These are phyloP conservation scores for Epizoanthus scotinus DNA, from an alignment of 92 coral and sea anemone species.

Conservation along the genomic window DNA sequence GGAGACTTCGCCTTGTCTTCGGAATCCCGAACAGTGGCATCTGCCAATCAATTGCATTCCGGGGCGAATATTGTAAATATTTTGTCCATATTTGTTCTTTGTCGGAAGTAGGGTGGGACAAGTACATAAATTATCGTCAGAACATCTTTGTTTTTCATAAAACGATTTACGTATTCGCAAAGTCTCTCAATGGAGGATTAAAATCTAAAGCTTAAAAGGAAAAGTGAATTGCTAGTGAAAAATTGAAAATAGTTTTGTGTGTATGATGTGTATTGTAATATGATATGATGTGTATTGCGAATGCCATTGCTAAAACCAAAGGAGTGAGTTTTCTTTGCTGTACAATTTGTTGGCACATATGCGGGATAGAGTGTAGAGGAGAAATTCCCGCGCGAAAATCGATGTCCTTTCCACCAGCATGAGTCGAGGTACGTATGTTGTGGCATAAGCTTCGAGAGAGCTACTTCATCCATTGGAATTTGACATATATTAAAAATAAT, in stretches of 20 bases:
- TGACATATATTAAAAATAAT: too few species aligned
- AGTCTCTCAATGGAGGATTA: background rate
- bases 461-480: too few species aligned
- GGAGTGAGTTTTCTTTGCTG: too few species aligned
- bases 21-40: conserved; percentile 47
- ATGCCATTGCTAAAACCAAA: background rate
- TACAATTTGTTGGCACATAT: too few species aligned
- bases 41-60: conserved; percentile 62
- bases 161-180: conserved; percentile 1
- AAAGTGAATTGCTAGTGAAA: background rate
- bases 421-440: too few species aligned
- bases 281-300: background rate
- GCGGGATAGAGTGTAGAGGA: too few species aligned
- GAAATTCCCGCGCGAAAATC: too few species aligned
- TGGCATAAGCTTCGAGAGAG: too few species aligned
- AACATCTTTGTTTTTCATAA: background rate
- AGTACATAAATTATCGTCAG: background rate
- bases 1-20: conserved; percentile 63
- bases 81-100: conserved; percentile 58
- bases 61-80: conserved; percentile 61
- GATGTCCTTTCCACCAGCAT: too few species aligned
- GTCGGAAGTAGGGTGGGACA: conserved; percentile 63
- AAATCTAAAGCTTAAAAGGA: background rate
- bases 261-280: too few species aligned
- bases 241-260: too few species aligned